Conservation (phyloP, 1,140 invertebrate genomes). For the Apolygus lucorum region DNA sequence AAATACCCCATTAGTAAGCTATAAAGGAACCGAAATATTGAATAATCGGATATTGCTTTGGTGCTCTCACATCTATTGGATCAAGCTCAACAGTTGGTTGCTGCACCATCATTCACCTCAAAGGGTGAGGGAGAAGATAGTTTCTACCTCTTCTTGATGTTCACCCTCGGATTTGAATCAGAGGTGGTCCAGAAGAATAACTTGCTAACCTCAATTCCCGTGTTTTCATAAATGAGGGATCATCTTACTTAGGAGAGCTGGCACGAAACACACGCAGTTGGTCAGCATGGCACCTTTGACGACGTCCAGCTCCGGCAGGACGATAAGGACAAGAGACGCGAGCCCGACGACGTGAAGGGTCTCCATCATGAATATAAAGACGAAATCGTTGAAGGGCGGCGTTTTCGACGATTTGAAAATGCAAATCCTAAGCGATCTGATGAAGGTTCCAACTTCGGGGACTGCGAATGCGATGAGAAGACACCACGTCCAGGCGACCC, state of each 20-base stretch:
- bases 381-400: conserved; percentile 35
- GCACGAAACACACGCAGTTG: conserved; percentile 84
- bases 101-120: too few species aligned
- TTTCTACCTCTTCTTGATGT: too few species aligned
- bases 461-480: conserved; percentile 76
- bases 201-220: too few species aligned
- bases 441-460: conserved; percentile 76
- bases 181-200: too few species aligned
- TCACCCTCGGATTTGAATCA: too few species aligned
- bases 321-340: conserved; percentile 71
- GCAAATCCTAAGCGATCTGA: conserved; percentile 76
- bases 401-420: conserved; percentile 60
- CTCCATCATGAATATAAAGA: conserved; percentile 67
- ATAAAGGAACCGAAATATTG: too few species aligned
- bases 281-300: conserved; percentile 88
- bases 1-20: too few species aligned
- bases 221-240: too few species aligned
- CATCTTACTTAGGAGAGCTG: conserved; percentile 57
- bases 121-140: too few species aligned
- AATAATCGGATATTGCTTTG: too few species aligned
- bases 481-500: conserved; percentile 88
- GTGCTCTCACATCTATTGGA: too few species aligned
- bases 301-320: conserved; percentile 83
- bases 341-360: conserved; percentile 77
- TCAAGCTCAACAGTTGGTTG: too few species aligned